Conservation (phyloP, 2,888 invertebrate genomes). For the Blastobasis lacticolella region DNA sequence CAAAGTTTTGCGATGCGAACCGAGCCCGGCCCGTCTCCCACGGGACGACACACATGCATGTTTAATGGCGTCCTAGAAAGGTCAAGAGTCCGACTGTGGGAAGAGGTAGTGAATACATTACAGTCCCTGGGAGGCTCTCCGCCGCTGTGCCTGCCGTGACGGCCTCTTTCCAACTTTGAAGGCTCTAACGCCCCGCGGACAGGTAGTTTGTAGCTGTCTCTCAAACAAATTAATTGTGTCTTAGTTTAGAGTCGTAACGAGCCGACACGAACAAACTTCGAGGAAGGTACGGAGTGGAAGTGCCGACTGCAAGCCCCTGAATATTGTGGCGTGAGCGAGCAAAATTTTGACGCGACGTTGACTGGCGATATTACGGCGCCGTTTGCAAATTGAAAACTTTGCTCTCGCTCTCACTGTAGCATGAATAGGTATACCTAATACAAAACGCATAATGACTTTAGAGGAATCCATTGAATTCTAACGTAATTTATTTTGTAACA, state of each 20-base stretch:
- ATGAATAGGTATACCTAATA: too few species aligned
- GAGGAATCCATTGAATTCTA: too few species aligned
- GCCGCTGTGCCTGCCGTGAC: slow-evolving; percentile 36
- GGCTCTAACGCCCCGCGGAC: slow-evolving; percentile 50
- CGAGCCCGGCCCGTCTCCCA: slow-evolving; percentile 49
- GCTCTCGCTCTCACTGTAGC: background rate
- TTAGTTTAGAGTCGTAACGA: slow-evolving; percentile 60
- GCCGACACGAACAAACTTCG: slow-evolving; percentile 57
- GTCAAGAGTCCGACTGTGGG: slow-evolving; percentile 62
- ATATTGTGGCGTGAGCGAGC: slow-evolving; percentile 41
- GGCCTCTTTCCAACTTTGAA: slow-evolving; percentile 57
- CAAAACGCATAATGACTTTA: too few species aligned
- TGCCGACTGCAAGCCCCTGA: slow-evolving; percentile 29
- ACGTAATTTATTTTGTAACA: too few species aligned
- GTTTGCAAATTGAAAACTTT: slow-evolving; percentile 27
- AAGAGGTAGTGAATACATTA: slow-evolving; percentile 64
- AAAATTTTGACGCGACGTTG: slow-evolving; percentile 38
- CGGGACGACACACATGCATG: slow-evolving; percentile 61
- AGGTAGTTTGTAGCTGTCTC: slow-evolving; percentile 69
- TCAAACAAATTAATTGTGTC: slow-evolving; percentile 70
- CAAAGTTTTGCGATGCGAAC: slow-evolving; percentile 60
- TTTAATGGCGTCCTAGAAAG: slow-evolving; percentile 69
- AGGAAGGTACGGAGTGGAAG: slow-evolving; percentile 47
- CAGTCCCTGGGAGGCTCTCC: slow-evolving; percentile 44
- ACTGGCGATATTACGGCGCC: slow-evolving; percentile 29